Conservation (phyloP, 2,888 invertebrate genomes). For the Stenodera caucasica region DNA sequence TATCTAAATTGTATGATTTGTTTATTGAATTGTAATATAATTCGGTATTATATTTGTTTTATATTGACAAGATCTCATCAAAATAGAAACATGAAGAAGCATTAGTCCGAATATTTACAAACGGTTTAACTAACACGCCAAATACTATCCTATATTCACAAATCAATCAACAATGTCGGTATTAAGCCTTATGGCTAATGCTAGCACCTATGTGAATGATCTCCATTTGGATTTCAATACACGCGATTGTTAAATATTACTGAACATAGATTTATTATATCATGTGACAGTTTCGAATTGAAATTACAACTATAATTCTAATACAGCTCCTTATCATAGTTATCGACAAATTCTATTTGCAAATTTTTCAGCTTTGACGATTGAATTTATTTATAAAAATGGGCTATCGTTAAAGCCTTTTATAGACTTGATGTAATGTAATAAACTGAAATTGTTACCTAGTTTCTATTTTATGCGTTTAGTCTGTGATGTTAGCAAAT, state of each 20-base stretch:
- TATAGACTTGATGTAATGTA: not conserved
- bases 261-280: not conserved
- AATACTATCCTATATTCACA: constrained; percentile 33
- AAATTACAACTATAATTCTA: not conserved
- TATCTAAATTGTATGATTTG: no score
- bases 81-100: constrained; percentile 32
- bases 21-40: constrained; percentile 1
- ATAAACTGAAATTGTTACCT: not conserved
- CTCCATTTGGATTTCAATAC: constrained; percentile 26
- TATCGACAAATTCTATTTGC: not conserved
- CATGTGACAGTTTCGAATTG: not conserved
- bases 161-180: constrained; percentile 41
- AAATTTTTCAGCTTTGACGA: no score
- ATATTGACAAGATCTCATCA: constrained; percentile 25
- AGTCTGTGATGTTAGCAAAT: constrained; percentile 17
- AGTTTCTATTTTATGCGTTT: constrained; percentile 15
- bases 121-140: constrained; percentile 48
- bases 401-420: no score
- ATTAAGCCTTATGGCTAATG: constrained; percentile 36
- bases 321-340: not conserved
- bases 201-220: constrained; percentile 28
- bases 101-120: constrained; percentile 47
- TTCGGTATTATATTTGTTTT: constrained; percentile 19
- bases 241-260: constrained; percentile 16
- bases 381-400: no score